These are phyloP conservation scores for Pseudochirops corinnae DNA, from an alignment of 2,797 vertebrate species.

Conservation along the genomic window DNA sequence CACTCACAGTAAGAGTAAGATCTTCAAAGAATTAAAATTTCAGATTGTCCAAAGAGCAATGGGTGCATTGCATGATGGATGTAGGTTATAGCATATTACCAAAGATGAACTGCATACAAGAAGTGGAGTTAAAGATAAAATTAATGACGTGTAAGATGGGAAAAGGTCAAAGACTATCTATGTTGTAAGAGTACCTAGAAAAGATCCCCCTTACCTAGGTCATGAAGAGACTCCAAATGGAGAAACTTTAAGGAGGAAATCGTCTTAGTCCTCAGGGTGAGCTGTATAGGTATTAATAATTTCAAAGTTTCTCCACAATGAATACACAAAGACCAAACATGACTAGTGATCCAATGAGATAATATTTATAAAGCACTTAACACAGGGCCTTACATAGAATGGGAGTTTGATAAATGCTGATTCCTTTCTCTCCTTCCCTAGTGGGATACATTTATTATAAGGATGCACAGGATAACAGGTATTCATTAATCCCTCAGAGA, in stretches of 20 bases:
- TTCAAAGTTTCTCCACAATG: not conserved
- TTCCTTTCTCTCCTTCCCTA: not conserved
- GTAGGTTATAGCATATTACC: not conserved
- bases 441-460: not conserved
- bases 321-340: not conserved
- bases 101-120: not conserved
- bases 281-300: not conserved
- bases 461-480: not conserved
- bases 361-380: not conserved
- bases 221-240: not conserved
- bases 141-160: not conserved
- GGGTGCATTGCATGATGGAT: constrained; percentile 48
- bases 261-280: not conserved
- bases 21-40: not conserved
- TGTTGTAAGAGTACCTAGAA: not conserved
- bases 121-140: not conserved
- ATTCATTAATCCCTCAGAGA: not conserved
- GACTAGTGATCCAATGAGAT: not conserved
- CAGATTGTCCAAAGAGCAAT: not conserved
- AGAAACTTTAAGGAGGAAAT: not conserved
- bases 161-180: too few species aligned
- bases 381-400: not conserved
- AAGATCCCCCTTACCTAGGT: not conserved
- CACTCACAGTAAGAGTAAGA: not conserved
- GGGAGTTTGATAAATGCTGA: not conserved